These are phyloP conservation scores for Sipha maydis DNA, from an alignment of 2,888 invertebrate species.

Conservation along the genomic window DNA sequence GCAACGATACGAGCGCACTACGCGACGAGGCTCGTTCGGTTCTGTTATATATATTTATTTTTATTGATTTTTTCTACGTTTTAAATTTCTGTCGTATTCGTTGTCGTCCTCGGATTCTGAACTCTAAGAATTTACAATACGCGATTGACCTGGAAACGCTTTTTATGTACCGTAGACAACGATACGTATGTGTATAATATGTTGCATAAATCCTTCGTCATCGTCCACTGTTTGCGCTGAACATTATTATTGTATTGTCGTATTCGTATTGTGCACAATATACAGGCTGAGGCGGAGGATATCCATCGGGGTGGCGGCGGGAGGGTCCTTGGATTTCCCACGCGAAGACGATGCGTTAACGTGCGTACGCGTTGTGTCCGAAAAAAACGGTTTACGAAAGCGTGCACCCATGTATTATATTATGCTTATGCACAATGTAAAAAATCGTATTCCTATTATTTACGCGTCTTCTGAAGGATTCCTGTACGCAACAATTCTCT, in stretches of 20 bases:
- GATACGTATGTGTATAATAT: neutral
- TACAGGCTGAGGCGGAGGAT: neutral
- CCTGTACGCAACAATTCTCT: neutral
- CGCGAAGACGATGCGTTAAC: neutral
- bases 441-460: neutral
- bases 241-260: neutral
- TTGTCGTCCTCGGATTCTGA: conserved; percentile 24
- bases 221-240: neutral
- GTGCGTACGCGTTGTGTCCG: neutral
- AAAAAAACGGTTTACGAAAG: neutral
- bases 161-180: neutral
- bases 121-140: conserved; percentile 12
- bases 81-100: neutral
- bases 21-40: neutral
- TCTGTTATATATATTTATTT: neutral
- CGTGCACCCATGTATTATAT: neutral
- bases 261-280: neutral
- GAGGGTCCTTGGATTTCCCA: conserved; percentile 33
- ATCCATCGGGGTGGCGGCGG: conserved; percentile 11
- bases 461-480: neutral
- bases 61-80: neutral
- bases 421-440: neutral
- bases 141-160: neutral
- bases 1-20: neutral
- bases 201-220: conserved; percentile 1